Base-by-base conservation (phyloP, 2,113 vertebrate genomes). In the Larimichthys crocea region DNA sequence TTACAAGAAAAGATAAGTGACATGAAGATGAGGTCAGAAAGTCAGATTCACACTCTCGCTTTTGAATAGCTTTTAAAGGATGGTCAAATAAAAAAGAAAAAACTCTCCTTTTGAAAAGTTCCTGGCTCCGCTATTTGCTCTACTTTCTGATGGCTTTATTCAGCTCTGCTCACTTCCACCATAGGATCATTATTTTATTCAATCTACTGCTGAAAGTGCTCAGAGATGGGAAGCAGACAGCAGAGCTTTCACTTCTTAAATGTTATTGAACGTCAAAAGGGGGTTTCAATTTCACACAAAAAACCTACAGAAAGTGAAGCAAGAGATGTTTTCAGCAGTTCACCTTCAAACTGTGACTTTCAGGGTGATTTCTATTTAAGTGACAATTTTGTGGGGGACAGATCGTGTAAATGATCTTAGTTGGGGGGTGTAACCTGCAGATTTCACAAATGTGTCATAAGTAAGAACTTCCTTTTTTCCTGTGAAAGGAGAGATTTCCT, bases 401-500 rank as follows among this genome's bases (percentile, higher is more conserved):
- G 42, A 83, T 20, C 12, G n/a, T 22, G 55, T 80, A 68, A 61
- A 68, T 83, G 71, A 64, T 71, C 62, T 22, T 20, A 11, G 56
- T 40, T 26, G 74, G 15, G 74, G 72, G 20, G 80, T 84, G 66
- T 76, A 68, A 88, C 88, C 44, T 85, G 75, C 46, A 71, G 63
- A 81, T 82, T 91, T 77, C 91, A 89, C 79, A 85, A 81, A 89
- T 63, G 77, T 81, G 83, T 79, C 85, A 90, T 91, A 83, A 92
- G 79, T 90, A 82, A 89, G 74, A 84, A 81, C 91, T 89, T 92
- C 88, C 86, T 82, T 80, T 87, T 84, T 90, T 90, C 79, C 74
- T 85, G 83, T 83, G 74, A 88, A 86, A 29, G 77, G 71, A 85
- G 76, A 86, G 79, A 92, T 90, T 93, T 94, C 93, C 87, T 74